These are phyloP conservation scores for Idaea straminata DNA, from an alignment of 2,888 invertebrate species.

Conservation along the genomic window DNA sequence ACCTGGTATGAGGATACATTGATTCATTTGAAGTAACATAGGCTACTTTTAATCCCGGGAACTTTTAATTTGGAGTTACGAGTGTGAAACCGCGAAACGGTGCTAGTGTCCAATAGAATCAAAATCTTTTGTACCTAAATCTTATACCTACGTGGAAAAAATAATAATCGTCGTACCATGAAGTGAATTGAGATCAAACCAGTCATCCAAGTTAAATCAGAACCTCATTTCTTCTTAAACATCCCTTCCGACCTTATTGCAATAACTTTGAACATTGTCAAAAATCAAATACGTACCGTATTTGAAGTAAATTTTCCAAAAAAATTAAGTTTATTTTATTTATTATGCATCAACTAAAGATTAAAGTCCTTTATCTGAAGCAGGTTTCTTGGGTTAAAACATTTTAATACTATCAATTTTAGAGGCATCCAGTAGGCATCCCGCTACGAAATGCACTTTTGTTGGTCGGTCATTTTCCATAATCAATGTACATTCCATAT, in stretches of 20 bases:
- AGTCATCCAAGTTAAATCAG: conserved; percentile 57
- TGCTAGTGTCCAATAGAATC: conserved; percentile 13
- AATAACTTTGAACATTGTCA: conserved; percentile 27
- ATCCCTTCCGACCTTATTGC: conserved; percentile 38
- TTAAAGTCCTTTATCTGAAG: no score
- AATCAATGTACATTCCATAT: no score
- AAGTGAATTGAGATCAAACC: conserved; percentile 59
- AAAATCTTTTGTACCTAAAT: conserved; percentile 19
- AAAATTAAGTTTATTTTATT: not conserved
- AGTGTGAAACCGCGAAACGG: not conserved
- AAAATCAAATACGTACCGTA: not conserved
- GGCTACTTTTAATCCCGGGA: no score
- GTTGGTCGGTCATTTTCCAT: no score
- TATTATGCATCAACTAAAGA: no score
- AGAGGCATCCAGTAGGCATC: no score
- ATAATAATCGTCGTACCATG: conserved; percentile 41
- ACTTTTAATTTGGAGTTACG: no score
- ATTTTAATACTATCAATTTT: no score
- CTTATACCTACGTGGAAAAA: conserved; percentile 31
- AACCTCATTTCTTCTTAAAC: conserved; percentile 69
- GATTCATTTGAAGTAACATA: no score
- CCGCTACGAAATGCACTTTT: no score
- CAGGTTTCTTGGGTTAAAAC: no score
- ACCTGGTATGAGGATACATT: no score
- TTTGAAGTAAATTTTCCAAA: not conserved